Evolutionary conservation across 2,888 invertebrate species (phyloP).

Genomic region (Pantelozetes paolii): DNA sequence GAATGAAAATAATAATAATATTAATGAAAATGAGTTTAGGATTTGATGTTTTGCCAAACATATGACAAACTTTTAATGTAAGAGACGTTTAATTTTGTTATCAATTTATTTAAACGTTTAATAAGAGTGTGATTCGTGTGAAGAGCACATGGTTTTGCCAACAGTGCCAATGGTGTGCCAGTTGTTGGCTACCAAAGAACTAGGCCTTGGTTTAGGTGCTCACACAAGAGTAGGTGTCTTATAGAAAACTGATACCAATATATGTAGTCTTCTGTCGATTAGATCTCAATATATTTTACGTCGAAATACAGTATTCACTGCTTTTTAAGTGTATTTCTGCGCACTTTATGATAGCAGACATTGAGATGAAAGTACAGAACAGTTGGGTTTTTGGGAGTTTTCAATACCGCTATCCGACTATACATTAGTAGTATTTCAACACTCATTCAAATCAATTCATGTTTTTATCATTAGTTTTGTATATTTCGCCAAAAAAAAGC

Average conservation of each 20-base stretch:
- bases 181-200: constrained; percentile 15
- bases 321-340: constrained; percentile 32
- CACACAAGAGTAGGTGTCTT: constrained; percentile 29
- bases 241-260: constrained; percentile 29
- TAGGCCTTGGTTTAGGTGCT: constrained; percentile 30
- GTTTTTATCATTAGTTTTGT: too few species aligned
- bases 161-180: neutral
- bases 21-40: neutral
- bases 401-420: neutral
- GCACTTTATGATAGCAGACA: constrained; percentile 16
- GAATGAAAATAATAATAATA: too few species aligned
- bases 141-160: constrained; percentile 31
- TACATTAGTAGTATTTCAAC: neutral
- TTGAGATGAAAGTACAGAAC: constrained; percentile 31
- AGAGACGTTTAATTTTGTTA: constrained; percentile 15
- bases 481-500: too few species aligned
- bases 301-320: constrained; percentile 9
- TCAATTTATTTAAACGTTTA: constrained; percentile 2
- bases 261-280: neutral
- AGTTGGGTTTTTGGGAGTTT: constrained; percentile 1
- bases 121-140: constrained; percentile 9
- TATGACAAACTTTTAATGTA: constrained; percentile 5
- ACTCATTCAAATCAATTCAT: neutral
- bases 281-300: constrained; percentile 23
- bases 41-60: constrained; percentile 28